A percentile compares a stretch with the other conserved stretches of the same genome.
Evolutionary conservation across 2,888 invertebrate genomes (phyloP).

Genomic region (Polydrusus tereticollis): DNA sequence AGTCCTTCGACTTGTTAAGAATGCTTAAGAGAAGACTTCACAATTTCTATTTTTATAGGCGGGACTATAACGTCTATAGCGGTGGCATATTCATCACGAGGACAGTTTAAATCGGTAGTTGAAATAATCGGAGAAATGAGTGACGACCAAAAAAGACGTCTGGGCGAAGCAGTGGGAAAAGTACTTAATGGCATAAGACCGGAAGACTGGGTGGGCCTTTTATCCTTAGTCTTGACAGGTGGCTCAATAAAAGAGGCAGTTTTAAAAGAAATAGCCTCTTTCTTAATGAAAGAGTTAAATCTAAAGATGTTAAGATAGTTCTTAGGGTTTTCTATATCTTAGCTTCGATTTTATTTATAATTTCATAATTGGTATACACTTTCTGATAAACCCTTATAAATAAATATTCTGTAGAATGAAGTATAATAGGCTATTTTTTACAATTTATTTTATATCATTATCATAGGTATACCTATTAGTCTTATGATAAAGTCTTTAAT

Average conservation of each 20-base stretch:
- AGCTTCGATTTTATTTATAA: no score
- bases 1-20: no score
- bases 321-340: no score
- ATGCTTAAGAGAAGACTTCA: no score
- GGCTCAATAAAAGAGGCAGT: slow-evolving; percentile 54
- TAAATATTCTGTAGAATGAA: no score
- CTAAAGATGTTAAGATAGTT: slow-evolving; percentile 39
- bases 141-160: slow-evolving; percentile 55
- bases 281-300: slow-evolving; percentile 58
- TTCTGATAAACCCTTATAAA: no score
- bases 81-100: slow-evolving; percentile 55
- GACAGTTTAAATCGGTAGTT: slow-evolving; percentile 62
- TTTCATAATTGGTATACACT: no score
- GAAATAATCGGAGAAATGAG: slow-evolving; percentile 59
- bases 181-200: slow-evolving; percentile 54
- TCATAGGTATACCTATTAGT: no score
- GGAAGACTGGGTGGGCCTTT: slow-evolving; percentile 55
- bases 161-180: slow-evolving; percentile 53
- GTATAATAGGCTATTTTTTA: no score
- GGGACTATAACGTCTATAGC: slow-evolving; percentile 60
- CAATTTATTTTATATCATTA: no score
- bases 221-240: slow-evolving; percentile 54
- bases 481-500: no score
- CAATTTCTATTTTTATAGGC: no score
- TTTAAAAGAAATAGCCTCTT: slow-evolving; percentile 55